Evolutionary conservation across 2,888 invertebrate genomes (phyloP).

Genomic region (Himalopsyche kuldschensis): DNA sequence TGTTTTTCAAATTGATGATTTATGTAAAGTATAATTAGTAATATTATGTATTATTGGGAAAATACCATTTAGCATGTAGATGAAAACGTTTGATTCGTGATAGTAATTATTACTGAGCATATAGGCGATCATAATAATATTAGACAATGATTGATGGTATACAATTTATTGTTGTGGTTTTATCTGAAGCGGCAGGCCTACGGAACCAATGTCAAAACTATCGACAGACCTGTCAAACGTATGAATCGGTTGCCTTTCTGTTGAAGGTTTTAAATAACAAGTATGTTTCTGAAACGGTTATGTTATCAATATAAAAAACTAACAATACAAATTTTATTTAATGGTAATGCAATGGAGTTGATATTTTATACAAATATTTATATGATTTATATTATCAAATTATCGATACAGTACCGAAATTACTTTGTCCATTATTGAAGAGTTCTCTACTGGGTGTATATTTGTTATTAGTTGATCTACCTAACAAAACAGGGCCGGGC

Average conservation of each 20-base stretch:
- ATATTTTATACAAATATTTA: no score
- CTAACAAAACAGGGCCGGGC: no score
- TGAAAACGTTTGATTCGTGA: background rate
- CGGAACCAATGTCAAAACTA: background rate
- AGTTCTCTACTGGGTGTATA: no score
- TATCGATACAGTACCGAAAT: no score
- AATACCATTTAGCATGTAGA: background rate
- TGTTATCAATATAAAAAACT: background rate
- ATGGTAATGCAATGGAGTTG: no score
- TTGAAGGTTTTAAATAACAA: background rate
- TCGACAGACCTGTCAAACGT: background rate
- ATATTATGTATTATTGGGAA: background rate
- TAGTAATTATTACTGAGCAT: background rate
- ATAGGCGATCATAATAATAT: background rate
- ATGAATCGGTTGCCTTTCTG: background rate
- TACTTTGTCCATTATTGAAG: no score
- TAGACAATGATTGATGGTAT: background rate
- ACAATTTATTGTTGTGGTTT: background rate
- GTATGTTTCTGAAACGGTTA: no score
- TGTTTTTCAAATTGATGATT: background rate
- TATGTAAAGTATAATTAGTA: background rate
- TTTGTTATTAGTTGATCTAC: no score
- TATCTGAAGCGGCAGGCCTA: background rate
- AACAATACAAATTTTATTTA: background rate
- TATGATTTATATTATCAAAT: no score